Evolutionary conservation across 1,140 invertebrate genomes (phyloP), one percentile per base, ranked within the genome.

Genomic region (Eumaeus atala): DNA sequence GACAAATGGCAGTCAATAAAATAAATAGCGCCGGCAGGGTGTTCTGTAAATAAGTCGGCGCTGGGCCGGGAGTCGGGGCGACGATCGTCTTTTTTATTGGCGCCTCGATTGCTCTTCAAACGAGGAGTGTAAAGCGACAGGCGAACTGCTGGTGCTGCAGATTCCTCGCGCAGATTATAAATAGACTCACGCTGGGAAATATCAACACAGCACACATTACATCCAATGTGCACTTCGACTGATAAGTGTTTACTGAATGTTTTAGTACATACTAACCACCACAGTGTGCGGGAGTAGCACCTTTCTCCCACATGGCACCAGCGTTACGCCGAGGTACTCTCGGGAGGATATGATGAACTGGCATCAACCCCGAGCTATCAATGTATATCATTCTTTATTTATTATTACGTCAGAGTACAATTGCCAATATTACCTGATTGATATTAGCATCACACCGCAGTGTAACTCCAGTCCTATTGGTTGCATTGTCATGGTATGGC

Each of bases 1-100:
- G 70, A 64, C 74, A 84, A 87, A 87, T 79, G 84, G 80, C 75
- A 84, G 84, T 84, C 84, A 87, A 87, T 84, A 87, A 87, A 87
- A 87, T 87, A 87, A 87, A 87, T 87, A 86, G 84, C 84, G 65
- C 77, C 72, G 78, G 77, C 80, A 78, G 80, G 83, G 83, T 82
- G 81, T 84, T 82, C 84, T 84, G 84, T 84, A 87, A 87, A 87
- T 87, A 87, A 87, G 79, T 83, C 73, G 80, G 65, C 77, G 73
- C 64, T 62, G 53, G 64, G 68, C 70, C 69, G 73, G 76, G 73
- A 28, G 14, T 7, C n/a, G n/a, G 76, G 74, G 83, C 80, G 81
- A 78, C 79, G 79, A 82, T 82, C 77, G 77, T 62, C 78, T 84
- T 87, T 87, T 87, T 87, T 87, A 87, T 87, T 87, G 84, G 73